Evolutionary conservation across 2,797 vertebrate species (phyloP).

Genomic region (Diplodus sargus): DNA sequence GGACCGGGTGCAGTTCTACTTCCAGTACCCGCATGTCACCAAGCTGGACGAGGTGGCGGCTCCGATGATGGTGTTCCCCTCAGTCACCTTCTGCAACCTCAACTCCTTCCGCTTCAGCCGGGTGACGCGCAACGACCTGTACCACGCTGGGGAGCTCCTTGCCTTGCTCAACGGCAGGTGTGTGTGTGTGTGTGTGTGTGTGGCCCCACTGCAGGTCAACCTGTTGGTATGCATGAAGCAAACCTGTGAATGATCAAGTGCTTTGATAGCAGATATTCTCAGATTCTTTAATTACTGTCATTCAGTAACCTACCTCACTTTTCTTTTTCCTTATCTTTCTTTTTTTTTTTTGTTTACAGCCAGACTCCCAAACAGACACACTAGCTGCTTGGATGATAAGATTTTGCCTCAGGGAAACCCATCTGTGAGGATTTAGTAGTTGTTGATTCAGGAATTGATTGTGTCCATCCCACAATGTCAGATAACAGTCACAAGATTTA

Average conservation of each 20-base stretch:
- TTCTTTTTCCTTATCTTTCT: too few relatives aligned
- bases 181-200: constrained; percentile 12
- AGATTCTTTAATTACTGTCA: constrained; percentile 8
- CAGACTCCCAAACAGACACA: constrained; percentile 1
- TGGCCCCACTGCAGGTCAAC: neutral
- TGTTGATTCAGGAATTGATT: constrained; percentile 31
- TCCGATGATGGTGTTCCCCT: constrained; percentile 90
- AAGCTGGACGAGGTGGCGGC: constrained; percentile 96
- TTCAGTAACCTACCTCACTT: neutral
- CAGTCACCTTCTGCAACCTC: constrained; percentile 99
- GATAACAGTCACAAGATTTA: constrained; percentile 9
- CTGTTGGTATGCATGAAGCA: constrained; percentile 17
- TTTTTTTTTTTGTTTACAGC: neutral
- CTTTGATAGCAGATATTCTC: neutral
- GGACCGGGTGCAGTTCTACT: constrained; percentile 96
- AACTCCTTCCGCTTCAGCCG: constrained; percentile 97
- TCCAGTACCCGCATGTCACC: constrained; percentile 97
- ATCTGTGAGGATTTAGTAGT: constrained; percentile 42
- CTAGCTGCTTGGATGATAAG: constrained; percentile 13
- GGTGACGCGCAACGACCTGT: constrained; percentile 98
- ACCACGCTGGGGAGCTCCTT: constrained; percentile 96
- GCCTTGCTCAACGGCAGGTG: constrained; percentile 97
- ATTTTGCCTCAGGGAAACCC: constrained; percentile 36
- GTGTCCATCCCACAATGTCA: constrained; percentile 19
- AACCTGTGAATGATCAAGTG: neutral